Percentiles rank a stretch among this genome's conserved stretches.
These are phyloP conservation scores for Cerastis leucographa DNA, from an alignment of 2,888 invertebrate genomes.

Conservation along the genomic window DNA sequence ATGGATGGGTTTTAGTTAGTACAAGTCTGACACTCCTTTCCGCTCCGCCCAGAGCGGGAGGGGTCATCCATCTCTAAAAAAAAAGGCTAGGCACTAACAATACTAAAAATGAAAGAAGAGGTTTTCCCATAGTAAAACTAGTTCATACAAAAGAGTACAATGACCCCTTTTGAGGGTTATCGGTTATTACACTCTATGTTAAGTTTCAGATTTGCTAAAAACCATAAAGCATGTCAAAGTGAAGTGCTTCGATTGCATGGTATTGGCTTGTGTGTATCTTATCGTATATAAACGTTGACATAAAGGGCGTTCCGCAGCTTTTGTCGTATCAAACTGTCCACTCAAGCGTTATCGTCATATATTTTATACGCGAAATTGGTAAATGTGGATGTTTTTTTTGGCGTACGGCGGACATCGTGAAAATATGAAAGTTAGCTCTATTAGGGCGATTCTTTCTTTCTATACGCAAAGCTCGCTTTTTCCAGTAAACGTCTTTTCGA, in stretches of 20 bases:
- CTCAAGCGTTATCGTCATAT: constrained; percentile 53
- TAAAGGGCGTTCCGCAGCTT: constrained; percentile 56
- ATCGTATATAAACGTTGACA: constrained; percentile 49
- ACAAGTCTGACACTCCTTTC: no score
- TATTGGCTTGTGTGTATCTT: constrained; percentile 53
- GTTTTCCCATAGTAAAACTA: not conserved
- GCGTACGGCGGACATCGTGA: not conserved
- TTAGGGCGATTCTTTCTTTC: not conserved
- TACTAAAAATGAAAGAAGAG: no score
- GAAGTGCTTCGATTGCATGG: constrained; percentile 46
- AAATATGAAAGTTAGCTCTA: not conserved
- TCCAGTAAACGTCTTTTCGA: not conserved
- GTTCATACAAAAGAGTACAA: not conserved
- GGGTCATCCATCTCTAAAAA: no score
- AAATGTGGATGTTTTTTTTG: constrained; percentile 19
- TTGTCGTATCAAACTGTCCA: constrained; percentile 55
- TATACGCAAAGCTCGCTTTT: not conserved
- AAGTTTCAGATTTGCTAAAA: constrained; percentile 16
- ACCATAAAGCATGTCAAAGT: constrained; percentile 7
- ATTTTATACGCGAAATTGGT: constrained; percentile 44
- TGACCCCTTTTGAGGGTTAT: not conserved
- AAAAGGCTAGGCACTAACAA: no score
- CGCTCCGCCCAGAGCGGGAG: no score
- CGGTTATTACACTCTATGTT: not conserved
- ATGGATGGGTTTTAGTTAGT: no score